Evolutionary conservation across 1,140 invertebrate genomes (phyloP), one percentile per base, ranked within the genome.

Genomic region (Euglossa dilemma): DNA sequence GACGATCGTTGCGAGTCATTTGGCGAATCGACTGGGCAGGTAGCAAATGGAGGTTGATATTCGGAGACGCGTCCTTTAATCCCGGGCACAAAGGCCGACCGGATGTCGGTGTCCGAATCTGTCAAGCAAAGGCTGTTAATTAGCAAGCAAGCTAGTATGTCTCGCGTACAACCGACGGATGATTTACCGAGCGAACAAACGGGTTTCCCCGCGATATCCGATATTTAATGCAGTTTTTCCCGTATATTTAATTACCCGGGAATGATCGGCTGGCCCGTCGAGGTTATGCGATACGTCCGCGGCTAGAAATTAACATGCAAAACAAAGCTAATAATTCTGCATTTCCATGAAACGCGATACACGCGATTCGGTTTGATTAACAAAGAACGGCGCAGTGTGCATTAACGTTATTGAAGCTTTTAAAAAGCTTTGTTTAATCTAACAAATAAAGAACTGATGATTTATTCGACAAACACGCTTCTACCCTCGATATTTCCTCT

Each of bases 141-240:
- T 57, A 74, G 23, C 20, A 74, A 59, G n/a, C n/a, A n/a, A n/a
- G n/a, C n/a, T n/a, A n/a, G n/a, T n/a, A 71, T 54, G 18, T 16
- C 11, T 9, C 7, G 18, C 12, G 23, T 14, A 11, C 16, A 69
- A 50, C 50, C 6, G 59, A 5, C 7, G n/a, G 12, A 47, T n/a
- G 7, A 70, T 28, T 20, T 11, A 9, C 47, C 16, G 8, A 23
- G 16, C 36, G 16, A 23, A 66, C 14, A 1, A 45, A 45, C 18
- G 63, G 6, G 6, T 36, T n/a, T 36, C 25, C 18, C 50, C 25
- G 54, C 28, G 50, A 71, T 73, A 59, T 45, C 43, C 8, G 52
- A 72, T 72, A 59, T 57, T 43, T 18, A 6, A 69, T 14, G 6
- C 4, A 6, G 18, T 52, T 25, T 36, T 63, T 50, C 20, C 1